phyloP scores from a whole-genome alignment of 2,888 invertebrate species.

The Papilio elwesi region DNA sequence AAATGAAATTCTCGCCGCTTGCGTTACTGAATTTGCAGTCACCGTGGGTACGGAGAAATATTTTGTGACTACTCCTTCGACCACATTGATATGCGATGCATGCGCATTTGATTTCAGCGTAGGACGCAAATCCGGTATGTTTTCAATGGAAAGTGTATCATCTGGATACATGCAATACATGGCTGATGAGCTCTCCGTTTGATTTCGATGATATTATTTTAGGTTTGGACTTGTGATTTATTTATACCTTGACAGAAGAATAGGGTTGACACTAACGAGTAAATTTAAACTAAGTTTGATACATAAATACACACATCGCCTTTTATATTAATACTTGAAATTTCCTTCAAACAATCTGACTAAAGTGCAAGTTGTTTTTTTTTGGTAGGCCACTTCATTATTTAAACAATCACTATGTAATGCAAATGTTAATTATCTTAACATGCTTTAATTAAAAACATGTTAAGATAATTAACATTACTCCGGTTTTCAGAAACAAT shows the following conservation, averaged over 20 bases:
- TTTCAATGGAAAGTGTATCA: constrained; percentile 39
- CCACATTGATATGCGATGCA: constrained; percentile 36
- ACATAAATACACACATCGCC: too few species aligned
- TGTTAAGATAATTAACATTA: background rate
- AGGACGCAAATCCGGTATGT: constrained; percentile 35
- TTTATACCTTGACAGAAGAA: background rate
- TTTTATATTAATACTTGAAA: background rate
- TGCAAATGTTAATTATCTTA: background rate
- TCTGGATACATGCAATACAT: constrained; percentile 25
- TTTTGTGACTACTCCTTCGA: constrained; percentile 20
- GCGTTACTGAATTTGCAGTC: constrained; percentile 33
- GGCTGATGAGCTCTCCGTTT: background rate
- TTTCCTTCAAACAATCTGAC: background rate
- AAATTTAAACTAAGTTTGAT: background rate
- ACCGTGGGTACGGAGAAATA: constrained; percentile 25
- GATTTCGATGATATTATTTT: background rate
- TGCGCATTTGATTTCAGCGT: constrained; percentile 33
- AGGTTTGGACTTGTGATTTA: background rate
- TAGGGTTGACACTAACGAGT: background rate
- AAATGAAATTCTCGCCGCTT: constrained; percentile 39
- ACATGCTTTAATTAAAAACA: too few species aligned
- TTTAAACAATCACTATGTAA: background rate
- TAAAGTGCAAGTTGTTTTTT: background rate
- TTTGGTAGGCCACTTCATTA: background rate
- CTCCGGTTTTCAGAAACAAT: background rate